These are phyloP conservation scores for Trichogramma evanescens DNA, from an alignment of 2,888 invertebrate genomes.

Conservation along the genomic window DNA sequence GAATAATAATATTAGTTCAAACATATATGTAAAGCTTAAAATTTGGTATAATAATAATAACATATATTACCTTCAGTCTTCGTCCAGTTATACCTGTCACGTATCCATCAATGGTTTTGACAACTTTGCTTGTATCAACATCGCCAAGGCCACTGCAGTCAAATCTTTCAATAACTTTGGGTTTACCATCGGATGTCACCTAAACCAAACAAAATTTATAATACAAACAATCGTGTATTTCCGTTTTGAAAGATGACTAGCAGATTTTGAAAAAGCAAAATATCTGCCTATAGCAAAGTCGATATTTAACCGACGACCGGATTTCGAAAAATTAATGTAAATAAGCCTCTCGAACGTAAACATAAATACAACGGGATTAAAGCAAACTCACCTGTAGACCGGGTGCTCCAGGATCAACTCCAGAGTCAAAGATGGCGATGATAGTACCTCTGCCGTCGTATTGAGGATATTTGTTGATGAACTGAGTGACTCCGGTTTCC, in stretches of 20 bases:
- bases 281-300: background rate
- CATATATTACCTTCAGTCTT: conserved; percentile 66
- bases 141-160: conserved; percentile 97
- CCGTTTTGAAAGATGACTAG: conserved; percentile 1
- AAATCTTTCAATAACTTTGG: conserved; percentile 88
- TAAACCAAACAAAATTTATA: conserved; percentile 40
- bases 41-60: conserved; percentile 50
- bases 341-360: background rate
- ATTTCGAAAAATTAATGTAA: background rate
- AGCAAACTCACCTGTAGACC: conserved; percentile 72
- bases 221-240: background rate
- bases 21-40: background rate
- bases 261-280: conserved; percentile 3
- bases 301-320: background rate
- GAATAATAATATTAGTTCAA: background rate
- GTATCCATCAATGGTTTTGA: conserved; percentile 60
- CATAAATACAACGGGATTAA: background rate
- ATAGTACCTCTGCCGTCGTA: conserved; percentile 87
- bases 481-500: conserved; percentile 84
- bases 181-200: conserved; percentile 80
- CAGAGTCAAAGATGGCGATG: conserved; percentile 96
- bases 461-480: conserved; percentile 79
- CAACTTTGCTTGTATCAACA: conserved; percentile 80
- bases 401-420: conserved; percentile 92
- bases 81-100: conserved; percentile 83